A percentile compares a stretch with the other conserved stretches of the same genome.
These are phyloP conservation scores for Diadema setosum DNA, from an alignment of 35 echinoderm and acorn worm species.

Conservation along the genomic window DNA sequence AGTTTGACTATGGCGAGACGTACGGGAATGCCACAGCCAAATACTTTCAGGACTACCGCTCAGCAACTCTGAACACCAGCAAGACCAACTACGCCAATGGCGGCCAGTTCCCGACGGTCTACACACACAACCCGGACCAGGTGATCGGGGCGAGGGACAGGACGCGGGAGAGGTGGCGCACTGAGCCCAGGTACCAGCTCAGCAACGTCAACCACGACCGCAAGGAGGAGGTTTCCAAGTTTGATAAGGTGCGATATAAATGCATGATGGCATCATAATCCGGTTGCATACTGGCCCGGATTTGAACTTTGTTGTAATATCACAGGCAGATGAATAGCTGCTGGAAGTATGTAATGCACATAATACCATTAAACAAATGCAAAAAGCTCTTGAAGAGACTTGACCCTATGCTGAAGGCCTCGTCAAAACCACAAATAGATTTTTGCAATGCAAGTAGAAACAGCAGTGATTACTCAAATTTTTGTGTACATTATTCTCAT, in stretches of 20 bases:
- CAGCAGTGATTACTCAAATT: too few relatives aligned
- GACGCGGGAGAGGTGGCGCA: constrained; percentile 82
- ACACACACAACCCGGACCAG: constrained; percentile 94
- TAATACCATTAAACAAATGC: too few relatives aligned
- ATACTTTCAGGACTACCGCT: constrained; percentile 93
- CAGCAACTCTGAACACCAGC: constrained; percentile 83
- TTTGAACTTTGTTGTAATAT: too few relatives aligned
- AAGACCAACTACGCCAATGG: constrained; percentile 78
- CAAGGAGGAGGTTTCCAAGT: constrained; percentile 74
- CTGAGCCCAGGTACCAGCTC: constrained; percentile 69
- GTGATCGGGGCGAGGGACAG: constrained; percentile 91
- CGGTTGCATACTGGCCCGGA: too few relatives aligned
- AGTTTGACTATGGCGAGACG: constrained; percentile 97
- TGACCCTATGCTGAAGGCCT: too few relatives aligned
- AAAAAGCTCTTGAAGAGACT: too few relatives aligned
- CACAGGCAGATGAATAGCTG: too few relatives aligned
- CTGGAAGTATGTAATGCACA: too few relatives aligned
- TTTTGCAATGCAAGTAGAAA: too few relatives aligned
- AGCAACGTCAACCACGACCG: constrained; percentile 91
- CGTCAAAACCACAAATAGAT: too few relatives aligned
- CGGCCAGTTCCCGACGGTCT: constrained; percentile 93
- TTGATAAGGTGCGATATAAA: constrained; percentile 74
- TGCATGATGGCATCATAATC: background rate
- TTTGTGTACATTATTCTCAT: too few relatives aligned
- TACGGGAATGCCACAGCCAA: constrained; percentile 98